Base-by-base conservation (phyloP, 2,888 invertebrate species). In the Oxyscelio sp. region DNA sequence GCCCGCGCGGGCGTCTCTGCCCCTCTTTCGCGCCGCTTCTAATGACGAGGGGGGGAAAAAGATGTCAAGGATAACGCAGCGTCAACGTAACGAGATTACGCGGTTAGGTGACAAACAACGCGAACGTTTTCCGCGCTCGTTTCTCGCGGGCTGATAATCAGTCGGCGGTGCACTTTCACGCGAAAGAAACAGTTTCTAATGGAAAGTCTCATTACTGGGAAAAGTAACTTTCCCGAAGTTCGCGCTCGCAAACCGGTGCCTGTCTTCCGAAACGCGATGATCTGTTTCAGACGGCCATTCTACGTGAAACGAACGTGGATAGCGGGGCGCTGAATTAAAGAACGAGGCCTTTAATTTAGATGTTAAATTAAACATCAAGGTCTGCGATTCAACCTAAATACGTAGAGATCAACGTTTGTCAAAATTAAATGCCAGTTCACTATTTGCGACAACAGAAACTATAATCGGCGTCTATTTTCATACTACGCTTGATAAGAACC, bases 31-130 rank as follows among this genome's bases (percentile, higher is more conserved):
- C 77, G 38, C 77, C 59, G 77, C 34, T 34, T 15, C 38, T 81
- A 68, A 68, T 58, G 43, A 56, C 54, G 63, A 52, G 66, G 40
- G 75, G 74, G 83, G 87, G n/a, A 74, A 83, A 91, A 92, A 90
- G 90, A 87, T 92, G 92, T 92, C 92, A 92, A 93, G 92, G 93
- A 92, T 92, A 90, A 87, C 86, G 78, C 85, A 87, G 87, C 86
- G 87, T 86, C 85, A 88, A 88, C 89, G 87, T 88, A 89, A 88
- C 88, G 83, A 88, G 89, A 89, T 89, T 89, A 89, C 88, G 88
- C 87, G 87, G 87, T 85, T 84, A 80, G 84, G 84, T 84, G 84
- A 84, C 80, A 84, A 84, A 80, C 80, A 80, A 61, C 81, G 83
- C 68, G 83, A 56, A 63, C 56, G 21, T 68, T 74, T 74, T 74